Percentiles rank a stretch among this genome's conserved stretches.
These are phyloP conservation scores for Asobara japonica DNA, from an alignment of 1,140 invertebrate genomes.

Conservation along the genomic window DNA sequence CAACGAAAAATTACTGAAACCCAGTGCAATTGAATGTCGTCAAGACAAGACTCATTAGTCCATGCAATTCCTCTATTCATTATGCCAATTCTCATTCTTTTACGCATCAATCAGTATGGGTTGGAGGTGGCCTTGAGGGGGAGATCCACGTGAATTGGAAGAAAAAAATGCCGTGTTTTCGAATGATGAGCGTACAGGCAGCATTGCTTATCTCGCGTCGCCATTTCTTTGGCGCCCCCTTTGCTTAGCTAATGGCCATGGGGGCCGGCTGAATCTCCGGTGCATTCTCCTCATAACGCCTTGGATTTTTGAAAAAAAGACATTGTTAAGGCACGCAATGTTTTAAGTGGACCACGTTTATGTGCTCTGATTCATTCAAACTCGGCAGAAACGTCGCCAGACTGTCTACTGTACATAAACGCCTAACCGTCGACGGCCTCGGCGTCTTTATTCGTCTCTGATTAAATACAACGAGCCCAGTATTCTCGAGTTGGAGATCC, in stretches of 20 bases:
- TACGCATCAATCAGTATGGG: no score
- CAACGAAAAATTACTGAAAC: no score
- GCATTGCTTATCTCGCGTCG: background rate
- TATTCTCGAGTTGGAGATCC: background rate
- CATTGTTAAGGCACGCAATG: no score
- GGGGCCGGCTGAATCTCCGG: background rate
- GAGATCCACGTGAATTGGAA: no score
- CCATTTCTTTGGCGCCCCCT: slow-evolving; percentile 16
- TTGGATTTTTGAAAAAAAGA: no score
- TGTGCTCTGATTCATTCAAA: background rate
- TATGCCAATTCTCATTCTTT: no score
- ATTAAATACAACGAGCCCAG: background rate
- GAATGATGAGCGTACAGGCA: background rate
- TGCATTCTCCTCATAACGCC: background rate
- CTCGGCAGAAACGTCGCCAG: background rate
- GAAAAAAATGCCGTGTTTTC: no score
- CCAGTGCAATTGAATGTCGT: no score
- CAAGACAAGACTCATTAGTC: no score
- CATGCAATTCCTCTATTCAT: no score
- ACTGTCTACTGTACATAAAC: background rate
- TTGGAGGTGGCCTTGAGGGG: no score
- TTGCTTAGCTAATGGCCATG: background rate
- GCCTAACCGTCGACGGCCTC: background rate
- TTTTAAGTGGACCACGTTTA: background rate
- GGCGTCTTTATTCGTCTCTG: slow-evolving; percentile 1